Percentiles rank a stretch among this genome's conserved stretches.
These are phyloP conservation scores for Streptopelia turtur DNA, from an alignment of 2,797 vertebrate species.

Conservation along the genomic window DNA sequence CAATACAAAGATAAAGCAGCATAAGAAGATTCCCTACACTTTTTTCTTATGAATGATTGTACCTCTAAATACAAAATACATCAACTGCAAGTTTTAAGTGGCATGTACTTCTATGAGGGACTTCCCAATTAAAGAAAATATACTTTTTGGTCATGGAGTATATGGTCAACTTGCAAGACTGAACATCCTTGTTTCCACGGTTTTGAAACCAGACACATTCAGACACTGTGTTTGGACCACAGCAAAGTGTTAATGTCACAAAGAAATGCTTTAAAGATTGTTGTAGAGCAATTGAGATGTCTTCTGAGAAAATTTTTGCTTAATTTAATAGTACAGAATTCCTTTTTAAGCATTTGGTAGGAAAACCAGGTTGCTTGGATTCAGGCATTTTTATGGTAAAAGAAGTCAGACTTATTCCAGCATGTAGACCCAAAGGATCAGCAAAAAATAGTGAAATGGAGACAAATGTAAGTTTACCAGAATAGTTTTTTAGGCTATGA, in stretches of 20 bases:
- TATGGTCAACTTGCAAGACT: background rate
- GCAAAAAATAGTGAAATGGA: background rate
- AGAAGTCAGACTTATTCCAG: background rate
- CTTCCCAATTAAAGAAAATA: background rate
- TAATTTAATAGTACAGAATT: background rate
- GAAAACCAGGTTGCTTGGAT: background rate
- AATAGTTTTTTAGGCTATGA: background rate
- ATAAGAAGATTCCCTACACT: background rate
- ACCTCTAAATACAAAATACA: background rate
- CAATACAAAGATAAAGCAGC: background rate
- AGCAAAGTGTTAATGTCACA: background rate
- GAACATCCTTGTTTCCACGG: background rate
- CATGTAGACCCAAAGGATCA: background rate
- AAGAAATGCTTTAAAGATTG: background rate
- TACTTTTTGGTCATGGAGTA: background rate
- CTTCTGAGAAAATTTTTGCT: background rate
- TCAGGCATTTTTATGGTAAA: background rate
- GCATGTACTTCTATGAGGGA: background rate
- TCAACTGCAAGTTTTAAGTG: background rate
- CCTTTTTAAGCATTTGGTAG: background rate
- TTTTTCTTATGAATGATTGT: background rate
- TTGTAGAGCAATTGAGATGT: background rate
- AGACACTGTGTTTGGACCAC: fast-evolving
- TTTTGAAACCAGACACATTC: background rate
- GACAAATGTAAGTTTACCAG: background rate